Conservation (phyloP, 2,113 vertebrate species). For the Seriola rivoliana region DNA sequence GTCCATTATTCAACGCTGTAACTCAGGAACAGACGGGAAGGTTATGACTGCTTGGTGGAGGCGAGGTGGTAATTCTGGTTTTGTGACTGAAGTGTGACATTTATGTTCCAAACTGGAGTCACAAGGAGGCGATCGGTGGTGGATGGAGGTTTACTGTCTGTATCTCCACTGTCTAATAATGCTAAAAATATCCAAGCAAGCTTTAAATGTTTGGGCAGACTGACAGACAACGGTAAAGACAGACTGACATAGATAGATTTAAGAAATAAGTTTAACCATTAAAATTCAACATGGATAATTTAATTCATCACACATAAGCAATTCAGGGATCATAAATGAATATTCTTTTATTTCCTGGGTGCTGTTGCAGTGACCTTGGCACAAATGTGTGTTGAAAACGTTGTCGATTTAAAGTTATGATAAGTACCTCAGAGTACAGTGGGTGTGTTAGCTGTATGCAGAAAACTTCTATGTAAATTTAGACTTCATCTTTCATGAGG, state of each 20-base stretch:
- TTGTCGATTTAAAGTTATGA: conserved; percentile 9
- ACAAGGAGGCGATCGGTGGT: too few relatives aligned
- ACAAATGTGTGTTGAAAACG: conserved; percentile 10
- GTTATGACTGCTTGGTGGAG: too few relatives aligned
- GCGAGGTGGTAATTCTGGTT: too few relatives aligned
- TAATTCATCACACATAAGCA: not conserved
- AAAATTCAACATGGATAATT: not conserved
- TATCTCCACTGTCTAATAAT: not conserved
- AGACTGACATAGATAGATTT: not conserved
- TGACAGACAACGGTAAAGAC: not conserved
- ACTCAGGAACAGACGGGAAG: too few relatives aligned
- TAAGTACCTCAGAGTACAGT: conserved; percentile 18
- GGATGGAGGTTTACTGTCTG: not conserved
- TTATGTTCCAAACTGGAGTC: too few relatives aligned
- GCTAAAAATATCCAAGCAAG: not conserved
- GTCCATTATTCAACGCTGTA: too few relatives aligned
- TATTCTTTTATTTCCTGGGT: not conserved
- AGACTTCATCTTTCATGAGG: conserved; percentile 11
- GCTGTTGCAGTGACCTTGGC: conserved; percentile 33
- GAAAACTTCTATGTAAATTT: conserved; percentile 26
- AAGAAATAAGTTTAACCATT: not conserved
- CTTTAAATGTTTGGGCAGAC: not conserved
- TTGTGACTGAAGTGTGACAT: too few relatives aligned
- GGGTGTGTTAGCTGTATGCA: conserved; percentile 9
- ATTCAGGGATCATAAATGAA: conserved; percentile 11